Conservation (phyloP, 2,113 vertebrate species). For the Grus americana region DNA sequence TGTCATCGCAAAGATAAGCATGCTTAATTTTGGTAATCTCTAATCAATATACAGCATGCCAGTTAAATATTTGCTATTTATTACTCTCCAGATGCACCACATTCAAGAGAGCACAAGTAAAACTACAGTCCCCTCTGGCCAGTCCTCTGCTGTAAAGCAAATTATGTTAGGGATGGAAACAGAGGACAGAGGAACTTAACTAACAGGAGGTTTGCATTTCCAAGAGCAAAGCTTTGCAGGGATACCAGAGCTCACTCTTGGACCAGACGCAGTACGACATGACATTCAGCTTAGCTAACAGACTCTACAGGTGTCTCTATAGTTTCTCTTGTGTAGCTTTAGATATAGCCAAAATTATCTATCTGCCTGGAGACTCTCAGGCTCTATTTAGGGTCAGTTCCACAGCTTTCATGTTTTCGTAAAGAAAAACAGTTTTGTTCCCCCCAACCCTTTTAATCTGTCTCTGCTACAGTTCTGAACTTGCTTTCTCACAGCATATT, state of each 20-base stretch:
- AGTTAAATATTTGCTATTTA: not conserved
- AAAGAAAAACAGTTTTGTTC: not conserved
- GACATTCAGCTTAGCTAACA: not conserved
- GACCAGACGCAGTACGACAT: fast-evolving
- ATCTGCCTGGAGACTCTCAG: not conserved
- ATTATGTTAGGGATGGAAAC: not conserved
- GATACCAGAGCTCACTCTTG: not conserved
- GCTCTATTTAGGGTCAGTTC: not conserved
- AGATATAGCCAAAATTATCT: not conserved
- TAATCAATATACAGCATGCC: not conserved
- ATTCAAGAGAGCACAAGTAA: not conserved
- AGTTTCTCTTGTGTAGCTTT: not conserved
- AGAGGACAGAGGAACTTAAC: not conserved
- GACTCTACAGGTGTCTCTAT: not conserved
- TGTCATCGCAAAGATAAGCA: not conserved
- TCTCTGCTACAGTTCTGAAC: not conserved
- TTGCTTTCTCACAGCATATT: not conserved
- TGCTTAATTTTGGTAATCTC: not conserved
- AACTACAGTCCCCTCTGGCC: not conserved
- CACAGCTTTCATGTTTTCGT: not conserved
- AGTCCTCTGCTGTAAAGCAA: not conserved
- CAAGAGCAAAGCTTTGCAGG: not conserved
- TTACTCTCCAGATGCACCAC: not conserved
- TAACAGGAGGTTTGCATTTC: not conserved
- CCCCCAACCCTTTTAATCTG: not conserved